Evolutionary conservation across 2,888 invertebrate genomes (phyloP), one percentile per base, ranked within the genome.

Genomic region (Orthosia cruda): DNA sequence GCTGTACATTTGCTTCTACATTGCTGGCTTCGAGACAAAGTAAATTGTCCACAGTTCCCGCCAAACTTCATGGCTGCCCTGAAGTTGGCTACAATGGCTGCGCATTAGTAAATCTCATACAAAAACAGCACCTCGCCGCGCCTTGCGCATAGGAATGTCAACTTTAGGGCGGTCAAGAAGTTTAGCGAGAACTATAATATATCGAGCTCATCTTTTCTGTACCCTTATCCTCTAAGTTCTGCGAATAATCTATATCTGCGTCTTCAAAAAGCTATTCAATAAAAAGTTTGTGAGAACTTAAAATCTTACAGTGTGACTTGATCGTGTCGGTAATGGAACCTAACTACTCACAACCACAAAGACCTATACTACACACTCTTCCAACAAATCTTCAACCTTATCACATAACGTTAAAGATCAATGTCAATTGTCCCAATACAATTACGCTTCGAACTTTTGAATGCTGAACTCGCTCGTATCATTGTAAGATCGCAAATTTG

Each of bases 231-330:
- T 55, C 20, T 47, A 62, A 77, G 16, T 76, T 70, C 73, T 72
- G 64, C 57, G 61, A 83, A 74, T 80, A 79, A n/a, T 70, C 32
- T 61, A 71, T 50, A 68, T 74, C 72, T 61, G 57, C 9, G 52
- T 77, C 67, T 74, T 85, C 40, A 80, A 76, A 81, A 86, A 75
- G 49, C 57, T 49, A 73, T 86, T 77, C 68, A 73, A 79, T 81
- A 81, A 81, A 81, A 88, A 82, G 63, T 88, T 87, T 81, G 88
- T 87, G 80, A 76, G 80, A 88, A 84, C 63, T 78, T 78, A 85
- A 85, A 87, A 85, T 87, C 87, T 81, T 85, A 76, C 76, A 88
- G 91, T 93, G 93, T 93, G 90, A 86, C 85, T 89, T 87, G 89
- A 88, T 86, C 86, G 82, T 77, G 84, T 88, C 81, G 77, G 85